phyloP scores from a whole-genome alignment of 2,113 vertebrate species.

The Martes martes region DNA sequence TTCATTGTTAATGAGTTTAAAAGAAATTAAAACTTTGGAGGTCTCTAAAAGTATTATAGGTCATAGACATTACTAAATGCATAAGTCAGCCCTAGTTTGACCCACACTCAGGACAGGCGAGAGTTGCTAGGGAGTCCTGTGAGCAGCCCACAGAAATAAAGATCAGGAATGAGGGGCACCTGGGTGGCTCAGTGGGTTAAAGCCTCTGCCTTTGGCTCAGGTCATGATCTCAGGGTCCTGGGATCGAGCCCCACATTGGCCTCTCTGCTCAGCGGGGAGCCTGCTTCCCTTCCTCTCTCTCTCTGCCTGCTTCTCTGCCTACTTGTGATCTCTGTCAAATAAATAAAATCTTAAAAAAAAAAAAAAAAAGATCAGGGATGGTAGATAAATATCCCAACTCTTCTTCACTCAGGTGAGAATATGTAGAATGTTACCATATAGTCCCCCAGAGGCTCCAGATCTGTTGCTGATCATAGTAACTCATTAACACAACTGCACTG shows the following conservation, averaged over 20 bases:
- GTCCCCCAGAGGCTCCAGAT: not conserved
- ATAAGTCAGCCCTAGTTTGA: not conserved
- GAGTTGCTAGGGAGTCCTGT: not conserved
- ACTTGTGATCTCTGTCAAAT: too few relatives aligned
- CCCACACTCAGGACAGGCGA: not conserved
- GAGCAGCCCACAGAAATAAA: not conserved
- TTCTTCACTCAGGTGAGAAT: not conserved
- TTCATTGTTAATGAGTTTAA: not conserved
- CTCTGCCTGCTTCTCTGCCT: too few relatives aligned
- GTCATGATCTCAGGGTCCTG: too few relatives aligned
- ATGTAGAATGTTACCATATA: not conserved
- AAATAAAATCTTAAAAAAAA: too few relatives aligned
- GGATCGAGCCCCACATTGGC: too few relatives aligned
- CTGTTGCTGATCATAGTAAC: not conserved
- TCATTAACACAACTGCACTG: not conserved
- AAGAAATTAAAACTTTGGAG: not conserved
- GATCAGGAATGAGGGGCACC: not conserved
- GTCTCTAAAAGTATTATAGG: not conserved
- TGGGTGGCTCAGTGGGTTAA: too few relatives aligned
- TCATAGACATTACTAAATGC: not conserved
- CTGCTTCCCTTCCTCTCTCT: too few relatives aligned
- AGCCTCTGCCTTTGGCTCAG: too few relatives aligned
- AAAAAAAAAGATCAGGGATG: not conserved
- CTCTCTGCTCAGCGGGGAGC: too few relatives aligned
- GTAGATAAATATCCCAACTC: not conserved